Percentiles rank a stretch among this genome's conserved stretches.
phyloP scores from a whole-genome alignment of 2,797 vertebrate genomes.

The Hydrocynus forskahlii region DNA sequence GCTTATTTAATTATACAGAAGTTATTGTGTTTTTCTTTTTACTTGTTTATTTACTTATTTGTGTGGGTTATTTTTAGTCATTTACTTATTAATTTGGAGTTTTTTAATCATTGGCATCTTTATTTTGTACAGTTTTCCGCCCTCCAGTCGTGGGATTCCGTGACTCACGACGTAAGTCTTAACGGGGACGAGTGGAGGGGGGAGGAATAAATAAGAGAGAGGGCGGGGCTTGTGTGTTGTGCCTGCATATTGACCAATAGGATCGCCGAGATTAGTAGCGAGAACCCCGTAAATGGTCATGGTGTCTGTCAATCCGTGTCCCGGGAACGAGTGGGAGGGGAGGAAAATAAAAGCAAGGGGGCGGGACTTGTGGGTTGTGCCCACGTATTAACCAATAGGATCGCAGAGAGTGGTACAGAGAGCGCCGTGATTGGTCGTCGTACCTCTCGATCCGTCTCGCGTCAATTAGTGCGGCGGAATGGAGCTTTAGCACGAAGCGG shows the following conservation, averaged over 20 bases:
- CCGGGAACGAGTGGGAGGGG: too few species aligned
- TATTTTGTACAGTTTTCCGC: background rate
- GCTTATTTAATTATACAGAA: too few species aligned
- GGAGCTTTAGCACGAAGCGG: background rate
- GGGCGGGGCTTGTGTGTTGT: too few species aligned
- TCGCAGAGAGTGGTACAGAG: background rate
- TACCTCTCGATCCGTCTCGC: background rate
- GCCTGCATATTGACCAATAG: too few species aligned
- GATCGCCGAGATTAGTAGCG: too few species aligned
- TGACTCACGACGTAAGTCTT: slow-evolving; percentile 13
- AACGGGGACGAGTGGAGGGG: background rate
- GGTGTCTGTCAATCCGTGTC: too few species aligned
- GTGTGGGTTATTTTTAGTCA: too few species aligned
- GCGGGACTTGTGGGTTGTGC: background rate
- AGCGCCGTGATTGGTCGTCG: background rate
- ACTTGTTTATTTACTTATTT: too few species aligned
- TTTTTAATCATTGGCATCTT: background rate
- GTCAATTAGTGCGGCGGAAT: slow-evolving; percentile 13
- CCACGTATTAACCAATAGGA: background rate
- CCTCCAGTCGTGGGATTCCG: background rate
- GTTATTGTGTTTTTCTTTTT: too few species aligned
- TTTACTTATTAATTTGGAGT: too few species aligned
- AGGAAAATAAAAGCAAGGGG: background rate
- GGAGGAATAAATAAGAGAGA: background rate
- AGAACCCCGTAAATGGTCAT: too few species aligned